A percentile compares a stretch with the other conserved stretches of the same genome.
Conservation (phyloP, 2,113 vertebrate species). For the Rhinoderma darwinii region DNA sequence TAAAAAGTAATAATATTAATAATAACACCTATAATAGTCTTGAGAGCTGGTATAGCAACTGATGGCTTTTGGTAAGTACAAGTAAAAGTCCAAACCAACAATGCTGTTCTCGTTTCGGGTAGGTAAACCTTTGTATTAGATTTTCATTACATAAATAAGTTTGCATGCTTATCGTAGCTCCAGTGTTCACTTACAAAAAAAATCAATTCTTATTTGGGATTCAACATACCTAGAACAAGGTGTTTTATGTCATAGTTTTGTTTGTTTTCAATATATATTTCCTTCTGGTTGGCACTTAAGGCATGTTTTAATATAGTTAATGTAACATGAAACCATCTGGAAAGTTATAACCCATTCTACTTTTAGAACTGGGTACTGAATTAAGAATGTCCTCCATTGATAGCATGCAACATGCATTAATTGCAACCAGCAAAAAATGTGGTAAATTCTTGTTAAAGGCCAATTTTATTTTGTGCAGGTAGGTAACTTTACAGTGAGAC, state of each 20-base stretch:
- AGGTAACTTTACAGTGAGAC: conserved; percentile 84
- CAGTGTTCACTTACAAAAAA: conserved; percentile 56
- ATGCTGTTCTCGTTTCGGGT: conserved; percentile 77
- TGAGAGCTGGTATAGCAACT: conserved; percentile 71
- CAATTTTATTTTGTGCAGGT: conserved; percentile 82
- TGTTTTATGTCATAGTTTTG: conserved; percentile 51
- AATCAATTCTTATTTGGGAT: conserved; percentile 54
- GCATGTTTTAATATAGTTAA: conserved; percentile 58
- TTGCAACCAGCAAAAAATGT: conserved; percentile 61
- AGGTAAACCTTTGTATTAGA: conserved; percentile 77
- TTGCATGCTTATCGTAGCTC: conserved; percentile 74
- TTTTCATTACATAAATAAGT: conserved; percentile 65
- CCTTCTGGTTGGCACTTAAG: conserved; percentile 63
- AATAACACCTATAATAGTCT: conserved; percentile 63
- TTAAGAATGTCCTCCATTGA: background rate
- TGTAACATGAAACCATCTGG: background rate
- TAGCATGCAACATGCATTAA: conserved; percentile 62
- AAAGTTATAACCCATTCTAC: conserved; percentile 5
- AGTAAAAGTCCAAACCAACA: conserved; percentile 82
- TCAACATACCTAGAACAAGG: conserved; percentile 32
- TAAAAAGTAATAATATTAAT: conserved; percentile 66
- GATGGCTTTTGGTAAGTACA: conserved; percentile 77
- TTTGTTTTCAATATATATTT: conserved; percentile 16
- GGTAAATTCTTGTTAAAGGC: conserved; percentile 70
- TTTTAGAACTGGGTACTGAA: background rate